Evolutionary conservation across 2,113 vertebrate species (phyloP), one percentile per base, ranked within the genome.

Genomic region (Donacobius atricapilla): DNA sequence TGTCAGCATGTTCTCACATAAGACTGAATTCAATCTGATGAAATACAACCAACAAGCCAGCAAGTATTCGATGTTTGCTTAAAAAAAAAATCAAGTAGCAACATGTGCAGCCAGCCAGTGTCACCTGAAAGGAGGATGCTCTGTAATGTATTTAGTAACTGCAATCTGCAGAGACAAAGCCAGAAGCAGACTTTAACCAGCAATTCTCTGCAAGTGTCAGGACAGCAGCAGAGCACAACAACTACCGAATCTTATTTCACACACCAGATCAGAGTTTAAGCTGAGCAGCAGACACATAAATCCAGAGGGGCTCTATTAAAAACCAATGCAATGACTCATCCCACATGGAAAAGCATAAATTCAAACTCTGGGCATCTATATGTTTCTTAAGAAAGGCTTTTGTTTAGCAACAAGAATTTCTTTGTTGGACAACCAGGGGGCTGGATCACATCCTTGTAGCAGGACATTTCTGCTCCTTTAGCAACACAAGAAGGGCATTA

Each of bases 261-360:
- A 17, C 4, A 1, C 16, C 2, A 3, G 24, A 90, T 84, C 85
- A 75, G 83, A 87, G 76, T 87, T 89, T 90, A 90, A 89, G 81
- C 94, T 45, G 40, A 79, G 83, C 16, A 53, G 76, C 60, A 87
- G 65, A 83, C 72, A 71, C 65, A 79, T 39, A 92, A 93, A 95
- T 93, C 88, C 88, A 78, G 80, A 90, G 53, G 28, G 69, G 48
- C 40, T 92, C 90, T 83, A 94, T 89, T 92, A 90, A 90, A 95
- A 92, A 93, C 2, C 57, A 94, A 44, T 17, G n/a, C 72, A 60
- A 51, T 89, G 83, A 95, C 48, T 96, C 93, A 86, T 72, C 50
- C 60, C 64, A 78, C 20, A 6, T 31, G 60, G 64, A 83, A 71
- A 86, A 78, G 64, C 83, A 84, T 47, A 93, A 86, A 96, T 91